phyloP scores from a whole-genome alignment of 1,140 invertebrate genomes.

The Drosophila simulans region DNA sequence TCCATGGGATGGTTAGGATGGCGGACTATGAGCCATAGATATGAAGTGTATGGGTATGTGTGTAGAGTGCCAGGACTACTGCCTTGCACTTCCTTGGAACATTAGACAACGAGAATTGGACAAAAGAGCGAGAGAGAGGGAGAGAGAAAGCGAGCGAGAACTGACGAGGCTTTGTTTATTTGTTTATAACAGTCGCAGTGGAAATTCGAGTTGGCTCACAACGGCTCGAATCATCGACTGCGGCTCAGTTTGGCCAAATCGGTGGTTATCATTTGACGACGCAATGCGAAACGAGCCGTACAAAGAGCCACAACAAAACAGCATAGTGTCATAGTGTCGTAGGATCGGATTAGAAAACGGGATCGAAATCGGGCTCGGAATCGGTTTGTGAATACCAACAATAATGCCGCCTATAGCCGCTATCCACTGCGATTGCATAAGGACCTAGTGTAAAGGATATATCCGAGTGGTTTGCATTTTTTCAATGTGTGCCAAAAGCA shows the following conservation, averaged over 20 bases:
- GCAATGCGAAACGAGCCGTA: constrained; percentile 36
- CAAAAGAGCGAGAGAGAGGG: not conserved
- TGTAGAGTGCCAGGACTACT: constrained; percentile 52
- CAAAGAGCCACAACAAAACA: not conserved
- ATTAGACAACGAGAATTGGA: constrained; percentile 45
- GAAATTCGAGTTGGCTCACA: constrained; percentile 53
- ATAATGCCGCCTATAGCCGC: constrained; percentile 4
- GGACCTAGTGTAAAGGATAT: constrained; percentile 2
- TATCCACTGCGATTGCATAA: constrained; percentile 25
- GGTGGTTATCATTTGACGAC: constrained; percentile 35
- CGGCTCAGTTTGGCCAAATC: constrained; percentile 37
- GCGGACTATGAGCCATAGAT: constrained; percentile 1
- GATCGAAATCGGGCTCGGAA: not conserved
- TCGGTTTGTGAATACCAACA: not conserved
- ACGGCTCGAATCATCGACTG: constrained; percentile 47
- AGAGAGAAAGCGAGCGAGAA: not conserved
- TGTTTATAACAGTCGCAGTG: constrained; percentile 65
- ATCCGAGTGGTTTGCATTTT: constrained; percentile 36
- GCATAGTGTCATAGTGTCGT: no score
- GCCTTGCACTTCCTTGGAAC: constrained; percentile 57
- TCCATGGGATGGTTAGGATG: not conserved
- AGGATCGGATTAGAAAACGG: no score
- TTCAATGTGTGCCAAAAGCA: constrained; percentile 40
- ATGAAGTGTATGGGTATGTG: constrained; percentile 26
- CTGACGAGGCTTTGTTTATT: constrained; percentile 61